Evolutionary conservation across 2,113 vertebrate genomes (phyloP).

Genomic region (Cyanoderma ruficeps): DNA sequence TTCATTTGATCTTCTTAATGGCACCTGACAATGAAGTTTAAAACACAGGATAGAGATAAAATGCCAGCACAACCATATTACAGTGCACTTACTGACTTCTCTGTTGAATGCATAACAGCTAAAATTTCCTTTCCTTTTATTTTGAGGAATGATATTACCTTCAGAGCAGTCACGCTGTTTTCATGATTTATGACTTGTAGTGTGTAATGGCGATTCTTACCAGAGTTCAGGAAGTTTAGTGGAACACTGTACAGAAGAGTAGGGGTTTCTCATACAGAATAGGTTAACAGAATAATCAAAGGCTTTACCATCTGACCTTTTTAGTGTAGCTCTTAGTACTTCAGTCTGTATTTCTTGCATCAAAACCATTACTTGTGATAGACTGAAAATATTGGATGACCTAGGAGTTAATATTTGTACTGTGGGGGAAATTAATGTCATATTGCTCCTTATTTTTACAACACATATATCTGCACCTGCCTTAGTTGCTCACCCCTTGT

Average conservation of each 20-base stretch:
- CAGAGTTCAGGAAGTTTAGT: not conserved
- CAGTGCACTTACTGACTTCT: not conserved
- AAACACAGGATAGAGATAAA: not conserved
- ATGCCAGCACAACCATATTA: not conserved
- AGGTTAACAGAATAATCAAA: not conserved
- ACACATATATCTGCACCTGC: not conserved
- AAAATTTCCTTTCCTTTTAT: constrained; percentile 4
- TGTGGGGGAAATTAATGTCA: not conserved
- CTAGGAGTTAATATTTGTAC: not conserved
- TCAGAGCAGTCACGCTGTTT: not conserved
- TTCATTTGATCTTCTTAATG: constrained; percentile 1
- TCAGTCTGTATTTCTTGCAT: not conserved
- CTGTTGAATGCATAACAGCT: not conserved
- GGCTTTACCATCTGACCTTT: not conserved
- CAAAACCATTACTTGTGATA: not conserved
- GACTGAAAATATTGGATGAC: not conserved
- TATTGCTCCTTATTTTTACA: not conserved
- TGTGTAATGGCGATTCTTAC: not conserved
- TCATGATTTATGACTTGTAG: not conserved
- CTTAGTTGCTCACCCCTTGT: not conserved
- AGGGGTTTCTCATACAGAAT: not conserved
- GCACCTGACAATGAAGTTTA: not conserved
- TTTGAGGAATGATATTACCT: not conserved
- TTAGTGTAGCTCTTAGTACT: not conserved
- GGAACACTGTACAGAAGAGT: not conserved